These are phyloP conservation scores for Phainopepla nitens DNA, from an alignment of 2,113 vertebrate genomes.

Conservation along the genomic window DNA sequence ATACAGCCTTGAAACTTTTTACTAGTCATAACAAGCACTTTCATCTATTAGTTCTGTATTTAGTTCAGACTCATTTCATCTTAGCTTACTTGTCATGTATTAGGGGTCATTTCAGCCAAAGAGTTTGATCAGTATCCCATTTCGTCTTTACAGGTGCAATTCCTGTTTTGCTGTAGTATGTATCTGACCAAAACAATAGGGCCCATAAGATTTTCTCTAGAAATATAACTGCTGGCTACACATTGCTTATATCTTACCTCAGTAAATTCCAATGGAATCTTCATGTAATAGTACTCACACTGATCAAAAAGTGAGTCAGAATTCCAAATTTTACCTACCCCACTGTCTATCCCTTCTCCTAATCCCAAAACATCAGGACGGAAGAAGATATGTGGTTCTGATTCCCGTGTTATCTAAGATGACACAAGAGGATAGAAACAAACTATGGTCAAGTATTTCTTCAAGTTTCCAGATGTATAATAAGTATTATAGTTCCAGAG, in stretches of 20 bases:
- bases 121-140: background rate
- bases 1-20: background rate
- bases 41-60: background rate
- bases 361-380: background rate
- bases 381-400: background rate
- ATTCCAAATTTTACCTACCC: background rate
- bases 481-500: background rate
- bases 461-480: background rate
- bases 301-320: background rate
- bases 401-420: background rate
- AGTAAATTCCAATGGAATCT: background rate
- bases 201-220: background rate
- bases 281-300: background rate
- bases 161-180: background rate
- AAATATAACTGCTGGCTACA: background rate
- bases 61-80: background rate
- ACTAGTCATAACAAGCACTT: background rate
- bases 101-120: background rate
- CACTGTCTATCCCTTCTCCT: background rate
- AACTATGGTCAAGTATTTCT: background rate
- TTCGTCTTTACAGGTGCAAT: background rate
- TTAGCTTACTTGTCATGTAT: background rate
- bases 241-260: background rate
- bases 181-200: background rate
- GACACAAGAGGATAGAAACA: background rate